Conservation (phyloP, 2,113 vertebrate genomes). For the Sylvilagus bachmani region DNA sequence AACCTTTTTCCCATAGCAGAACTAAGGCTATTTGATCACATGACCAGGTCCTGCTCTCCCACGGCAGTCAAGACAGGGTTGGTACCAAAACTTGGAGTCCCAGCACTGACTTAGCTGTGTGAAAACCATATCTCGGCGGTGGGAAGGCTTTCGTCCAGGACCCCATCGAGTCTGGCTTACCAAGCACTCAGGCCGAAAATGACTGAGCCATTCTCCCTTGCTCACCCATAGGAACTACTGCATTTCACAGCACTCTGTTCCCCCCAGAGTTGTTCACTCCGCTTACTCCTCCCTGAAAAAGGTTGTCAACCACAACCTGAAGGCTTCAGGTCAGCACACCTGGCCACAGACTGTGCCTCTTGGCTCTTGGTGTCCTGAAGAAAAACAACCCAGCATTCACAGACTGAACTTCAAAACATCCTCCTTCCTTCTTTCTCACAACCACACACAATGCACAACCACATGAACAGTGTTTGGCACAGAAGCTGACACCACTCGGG, state of each 20-base stretch:
- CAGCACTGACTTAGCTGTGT: neutral
- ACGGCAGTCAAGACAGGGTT: neutral
- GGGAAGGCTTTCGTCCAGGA: neutral
- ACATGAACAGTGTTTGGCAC: neutral
- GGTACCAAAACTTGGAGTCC: neutral
- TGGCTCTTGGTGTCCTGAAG: neutral
- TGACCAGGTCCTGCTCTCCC: neutral
- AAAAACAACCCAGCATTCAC: neutral
- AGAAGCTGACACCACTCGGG: too few relatives aligned
- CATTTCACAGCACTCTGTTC: constrained; percentile 78
- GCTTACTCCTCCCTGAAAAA: constrained; percentile 71
- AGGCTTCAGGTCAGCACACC: constrained; percentile 60
- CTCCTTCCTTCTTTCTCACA: neutral
- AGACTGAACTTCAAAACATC: constrained; percentile 50
- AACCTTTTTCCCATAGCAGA: neutral
- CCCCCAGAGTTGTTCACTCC: constrained; percentile 50
- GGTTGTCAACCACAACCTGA: constrained; percentile 51
- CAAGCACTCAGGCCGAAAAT: constrained; percentile 70
- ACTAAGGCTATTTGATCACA: constrained; percentile 25
- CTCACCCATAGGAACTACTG: constrained; percentile 69
- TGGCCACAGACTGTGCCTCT: constrained; percentile 30
- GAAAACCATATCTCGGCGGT: neutral
- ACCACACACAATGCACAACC: constrained; percentile 43
- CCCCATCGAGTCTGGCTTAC: constrained; percentile 51
- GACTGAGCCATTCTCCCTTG: constrained; percentile 60